phyloP scores from a whole-genome alignment of 2,888 invertebrate genomes.

The Thymelicus lineola region DNA sequence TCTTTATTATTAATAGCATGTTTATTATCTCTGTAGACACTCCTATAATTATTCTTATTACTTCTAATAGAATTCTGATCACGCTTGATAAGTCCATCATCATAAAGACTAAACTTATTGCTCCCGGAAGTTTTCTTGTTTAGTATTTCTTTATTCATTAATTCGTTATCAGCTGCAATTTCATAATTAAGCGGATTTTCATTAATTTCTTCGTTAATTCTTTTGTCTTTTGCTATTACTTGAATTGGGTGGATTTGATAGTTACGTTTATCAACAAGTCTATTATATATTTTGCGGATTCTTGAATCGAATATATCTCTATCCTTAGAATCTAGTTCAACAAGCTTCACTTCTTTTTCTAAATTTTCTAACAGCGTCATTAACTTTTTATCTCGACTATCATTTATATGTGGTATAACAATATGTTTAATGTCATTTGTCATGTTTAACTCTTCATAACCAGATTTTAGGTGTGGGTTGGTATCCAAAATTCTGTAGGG shows the following conservation, averaged over 20 bases:
- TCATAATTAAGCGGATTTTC: constrained; percentile 14
- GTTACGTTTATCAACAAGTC: constrained; percentile 36
- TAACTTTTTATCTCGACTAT: constrained; percentile 58
- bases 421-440: constrained; percentile 31
- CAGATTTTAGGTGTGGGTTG: background rate
- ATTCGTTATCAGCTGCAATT: constrained; percentile 25
- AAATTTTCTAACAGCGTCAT: constrained; percentile 62
- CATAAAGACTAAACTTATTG: background rate
- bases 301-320: constrained; percentile 67
- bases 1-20: constrained; percentile 3
- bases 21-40: constrained; percentile 27
- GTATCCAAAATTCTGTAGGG: background rate
- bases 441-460: constrained; percentile 12
- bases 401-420: constrained; percentile 44
- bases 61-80: constrained; percentile 10
- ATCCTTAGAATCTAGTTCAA: constrained; percentile 56
- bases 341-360: constrained; percentile 64
- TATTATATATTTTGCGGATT: constrained; percentile 64
- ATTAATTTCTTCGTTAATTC: constrained; percentile 7
- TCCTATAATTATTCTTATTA: constrained; percentile 23
- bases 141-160: constrained; percentile 38
- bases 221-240: background rate
- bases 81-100: background rate
- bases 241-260: background rate
- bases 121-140: background rate